Percentiles rank a stretch among this genome's conserved stretches.
These are phyloP conservation scores for Argyra leucocephala DNA, from an alignment of 2,888 invertebrate genomes.

Conservation along the genomic window DNA sequence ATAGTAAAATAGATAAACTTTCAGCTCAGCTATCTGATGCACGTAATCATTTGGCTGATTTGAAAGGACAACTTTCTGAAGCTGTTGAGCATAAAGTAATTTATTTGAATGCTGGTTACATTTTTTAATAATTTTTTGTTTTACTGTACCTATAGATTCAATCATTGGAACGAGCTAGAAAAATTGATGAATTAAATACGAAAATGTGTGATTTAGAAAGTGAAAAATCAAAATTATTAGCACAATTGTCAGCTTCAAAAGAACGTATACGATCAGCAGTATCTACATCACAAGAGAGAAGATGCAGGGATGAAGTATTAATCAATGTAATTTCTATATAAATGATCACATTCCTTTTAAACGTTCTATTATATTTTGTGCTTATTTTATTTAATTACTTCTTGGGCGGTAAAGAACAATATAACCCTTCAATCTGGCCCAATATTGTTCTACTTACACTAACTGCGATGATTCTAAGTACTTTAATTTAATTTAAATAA, in stretches of 20 bases:
- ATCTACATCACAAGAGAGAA: conserved; percentile 39
- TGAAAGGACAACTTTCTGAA: conserved; percentile 75
- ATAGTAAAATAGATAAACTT: conserved; percentile 74
- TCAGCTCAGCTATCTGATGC: conserved; percentile 71
- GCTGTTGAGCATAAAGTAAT: conserved; percentile 76
- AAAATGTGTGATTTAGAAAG: conserved; percentile 72
- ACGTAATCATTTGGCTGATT: conserved; percentile 69
- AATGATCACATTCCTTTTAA: too few species aligned
- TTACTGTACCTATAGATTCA: conserved; percentile 56
- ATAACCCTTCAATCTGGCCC: too few species aligned
- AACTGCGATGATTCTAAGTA: too few species aligned
- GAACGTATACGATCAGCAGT: conserved; percentile 37
- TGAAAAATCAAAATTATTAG: conserved; percentile 52
- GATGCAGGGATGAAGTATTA: conserved; percentile 40
- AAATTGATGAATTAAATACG: conserved; percentile 74
- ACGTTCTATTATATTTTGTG: too few species aligned
- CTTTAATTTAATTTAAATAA: too few species aligned
- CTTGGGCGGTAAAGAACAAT: too few species aligned
- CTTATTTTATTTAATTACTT: too few species aligned
- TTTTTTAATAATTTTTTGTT: neutral
- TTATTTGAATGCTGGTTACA: neutral
- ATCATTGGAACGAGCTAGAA: conserved; percentile 70
- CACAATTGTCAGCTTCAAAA: conserved; percentile 36
- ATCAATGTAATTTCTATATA: conserved; percentile 34
- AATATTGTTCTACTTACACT: too few species aligned